Conservation (phyloP, 2,113 vertebrate genomes). For the Hemiprocne comata region DNA sequence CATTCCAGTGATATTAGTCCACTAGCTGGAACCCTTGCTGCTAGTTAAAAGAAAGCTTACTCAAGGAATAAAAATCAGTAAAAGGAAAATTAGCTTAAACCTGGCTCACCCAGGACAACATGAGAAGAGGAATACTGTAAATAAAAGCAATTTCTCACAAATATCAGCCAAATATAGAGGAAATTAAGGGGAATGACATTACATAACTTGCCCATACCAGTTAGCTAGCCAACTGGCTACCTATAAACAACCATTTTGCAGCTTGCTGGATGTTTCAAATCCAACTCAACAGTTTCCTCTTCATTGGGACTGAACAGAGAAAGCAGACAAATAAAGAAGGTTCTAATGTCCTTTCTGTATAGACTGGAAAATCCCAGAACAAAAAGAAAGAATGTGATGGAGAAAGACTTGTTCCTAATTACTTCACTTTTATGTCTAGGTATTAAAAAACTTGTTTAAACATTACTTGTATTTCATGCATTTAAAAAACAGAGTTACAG, state of each 20-base stretch:
- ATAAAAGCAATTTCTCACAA: neutral
- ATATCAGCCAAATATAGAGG: neutral
- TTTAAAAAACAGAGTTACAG: neutral
- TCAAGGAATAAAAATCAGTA: no score
- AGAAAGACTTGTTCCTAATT: neutral
- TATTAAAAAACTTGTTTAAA: neutral
- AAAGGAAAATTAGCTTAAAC: no score
- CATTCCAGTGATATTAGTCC: no score
- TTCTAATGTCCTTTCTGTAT: neutral
- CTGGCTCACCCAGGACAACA: no score
- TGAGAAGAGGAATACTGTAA: neutral
- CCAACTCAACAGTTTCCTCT: neutral
- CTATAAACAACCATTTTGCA: neutral
- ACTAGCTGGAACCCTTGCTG: no score
- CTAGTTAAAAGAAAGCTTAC: no score
- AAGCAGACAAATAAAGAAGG: accelerated
- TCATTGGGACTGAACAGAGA: neutral
- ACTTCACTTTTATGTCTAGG: neutral
- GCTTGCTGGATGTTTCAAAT: neutral
- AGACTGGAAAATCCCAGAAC: neutral
- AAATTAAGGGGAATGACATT: neutral
- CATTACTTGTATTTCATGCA: neutral
- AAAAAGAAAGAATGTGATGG: neutral
- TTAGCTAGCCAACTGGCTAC: neutral
- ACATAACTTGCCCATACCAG: neutral